phyloP scores from a whole-genome alignment of 2,797 vertebrate genomes.

The Phoeniculus purpureus region DNA sequence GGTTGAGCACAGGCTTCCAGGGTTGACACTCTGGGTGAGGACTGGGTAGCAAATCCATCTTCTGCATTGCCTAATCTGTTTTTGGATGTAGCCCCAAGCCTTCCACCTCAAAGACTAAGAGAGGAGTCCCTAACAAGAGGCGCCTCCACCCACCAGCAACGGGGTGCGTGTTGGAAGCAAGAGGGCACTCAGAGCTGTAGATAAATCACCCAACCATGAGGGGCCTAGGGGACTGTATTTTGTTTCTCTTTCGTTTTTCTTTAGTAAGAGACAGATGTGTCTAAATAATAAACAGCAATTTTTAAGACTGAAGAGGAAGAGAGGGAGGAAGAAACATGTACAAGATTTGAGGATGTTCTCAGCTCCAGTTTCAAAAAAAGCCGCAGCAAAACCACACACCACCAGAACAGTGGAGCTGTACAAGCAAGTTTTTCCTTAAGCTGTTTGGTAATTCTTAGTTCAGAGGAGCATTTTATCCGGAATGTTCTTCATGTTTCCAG shows the following conservation, averaged over 20 bases:
- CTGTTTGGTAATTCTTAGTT: slow-evolving; percentile 28
- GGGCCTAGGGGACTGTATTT: slow-evolving; percentile 23
- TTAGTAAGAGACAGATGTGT: slow-evolving; percentile 44
- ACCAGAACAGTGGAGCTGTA: slow-evolving; percentile 28
- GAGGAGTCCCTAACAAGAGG: neutral
- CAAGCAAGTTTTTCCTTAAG: slow-evolving; percentile 50
- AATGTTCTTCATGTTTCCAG: slow-evolving; percentile 48
- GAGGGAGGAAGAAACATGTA: neutral
- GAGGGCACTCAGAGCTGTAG: slow-evolving; percentile 17
- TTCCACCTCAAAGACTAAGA: neutral
- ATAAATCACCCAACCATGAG: neutral
- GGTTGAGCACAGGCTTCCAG: neutral
- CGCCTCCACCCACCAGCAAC: neutral
- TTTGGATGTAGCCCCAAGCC: neutral
- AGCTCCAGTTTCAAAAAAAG: neutral
- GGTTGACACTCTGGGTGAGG: neutral
- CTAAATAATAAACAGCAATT: slow-evolving; percentile 41
- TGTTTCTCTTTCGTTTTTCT: slow-evolving; percentile 52
- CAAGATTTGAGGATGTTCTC: slow-evolving; percentile 38
- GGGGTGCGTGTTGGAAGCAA: slow-evolving; percentile 9
- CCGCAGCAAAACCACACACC: slow-evolving; percentile 31
- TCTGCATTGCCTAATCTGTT: neutral
- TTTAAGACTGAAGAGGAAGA: slow-evolving; percentile 30
- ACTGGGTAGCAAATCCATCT: neutral
- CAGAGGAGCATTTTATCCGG: slow-evolving; percentile 43